Evolutionary conservation across 2,888 invertebrate genomes (phyloP).

Genomic region (Ariolimax columbianus): DNA sequence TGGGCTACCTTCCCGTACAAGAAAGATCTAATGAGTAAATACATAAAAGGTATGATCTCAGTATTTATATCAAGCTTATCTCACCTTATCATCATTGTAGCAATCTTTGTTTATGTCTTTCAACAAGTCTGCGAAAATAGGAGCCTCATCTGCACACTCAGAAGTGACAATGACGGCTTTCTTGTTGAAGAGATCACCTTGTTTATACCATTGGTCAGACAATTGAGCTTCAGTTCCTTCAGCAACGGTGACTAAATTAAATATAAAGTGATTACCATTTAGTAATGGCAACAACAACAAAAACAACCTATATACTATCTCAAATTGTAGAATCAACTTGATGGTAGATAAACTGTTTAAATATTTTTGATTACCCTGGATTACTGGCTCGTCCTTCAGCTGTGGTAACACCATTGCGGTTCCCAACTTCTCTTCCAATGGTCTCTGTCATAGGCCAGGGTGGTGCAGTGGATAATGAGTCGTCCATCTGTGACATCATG

Average conservation of each 20-base stretch:
- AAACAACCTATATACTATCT: too few species aligned
- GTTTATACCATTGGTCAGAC: slow-evolving; percentile 4
- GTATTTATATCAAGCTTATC: neutral
- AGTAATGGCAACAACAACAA: too few species aligned
- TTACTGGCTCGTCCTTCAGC: too few species aligned
- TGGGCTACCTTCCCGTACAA: too few species aligned
- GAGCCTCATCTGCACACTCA: slow-evolving; percentile 54
- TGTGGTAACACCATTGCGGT: too few species aligned
- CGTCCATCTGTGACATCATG: too few species aligned
- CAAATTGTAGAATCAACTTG: too few species aligned
- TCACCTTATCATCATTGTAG: slow-evolving; percentile 76
- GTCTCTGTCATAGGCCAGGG: too few species aligned
- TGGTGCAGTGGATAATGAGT: too few species aligned
- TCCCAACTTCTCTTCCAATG: too few species aligned
- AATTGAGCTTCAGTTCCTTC: neutral
- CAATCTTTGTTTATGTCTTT: slow-evolving; percentile 67
- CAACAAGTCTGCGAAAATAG: slow-evolving; percentile 60
- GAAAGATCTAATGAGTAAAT: neutral
- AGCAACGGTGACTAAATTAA: neutral
- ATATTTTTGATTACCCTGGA: too few species aligned
- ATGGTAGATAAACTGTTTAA: too few species aligned
- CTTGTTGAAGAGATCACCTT: slow-evolving; percentile 53
- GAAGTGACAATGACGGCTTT: slow-evolving; percentile 66
- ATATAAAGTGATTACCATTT: neutral
- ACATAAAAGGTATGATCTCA: neutral